Percentiles rank a stretch among this genome's conserved stretches.
These are phyloP conservation scores for Steinernema carpocapsae DNA, from an alignment of 2,888 invertebrate genomes.

Conservation along the genomic window DNA sequence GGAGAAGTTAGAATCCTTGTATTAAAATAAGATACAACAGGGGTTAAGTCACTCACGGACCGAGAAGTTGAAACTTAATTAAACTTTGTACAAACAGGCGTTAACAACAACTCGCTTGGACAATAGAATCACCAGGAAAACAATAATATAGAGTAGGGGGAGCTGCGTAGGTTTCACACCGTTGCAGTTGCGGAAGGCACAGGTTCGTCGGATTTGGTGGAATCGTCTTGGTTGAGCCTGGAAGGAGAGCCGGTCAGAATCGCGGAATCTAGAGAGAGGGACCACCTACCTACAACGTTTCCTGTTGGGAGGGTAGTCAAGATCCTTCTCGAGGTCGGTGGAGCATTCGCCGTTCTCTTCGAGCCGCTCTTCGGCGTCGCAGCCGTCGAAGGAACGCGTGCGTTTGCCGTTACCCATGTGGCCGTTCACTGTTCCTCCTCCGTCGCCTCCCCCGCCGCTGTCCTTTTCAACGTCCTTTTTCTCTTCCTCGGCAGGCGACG, in stretches of 20 bases:
- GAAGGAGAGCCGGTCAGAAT: background rate
- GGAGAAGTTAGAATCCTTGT: constrained; percentile 11
- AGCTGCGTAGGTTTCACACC: constrained; percentile 10
- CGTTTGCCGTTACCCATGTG: constrained; percentile 14
- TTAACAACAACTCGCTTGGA: constrained; percentile 12
- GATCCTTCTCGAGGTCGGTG: constrained; percentile 7
- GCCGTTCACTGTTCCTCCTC: constrained; percentile 42
- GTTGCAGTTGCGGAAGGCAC: constrained; percentile 27
- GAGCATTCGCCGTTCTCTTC: constrained; percentile 1
- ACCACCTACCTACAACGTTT: constrained; percentile 22
- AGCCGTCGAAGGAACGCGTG: constrained; percentile 11
- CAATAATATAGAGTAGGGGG: background rate
- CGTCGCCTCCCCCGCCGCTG: constrained; percentile 34
- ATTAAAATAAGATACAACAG: background rate
- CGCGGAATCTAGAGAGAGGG: background rate
- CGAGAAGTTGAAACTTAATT: background rate
- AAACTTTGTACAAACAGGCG: constrained; percentile 27
- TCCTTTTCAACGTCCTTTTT: constrained; percentile 43
- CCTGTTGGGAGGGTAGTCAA: background rate
- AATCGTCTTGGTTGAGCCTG: constrained; percentile 15
- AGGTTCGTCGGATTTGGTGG: constrained; percentile 10
- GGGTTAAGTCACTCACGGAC: background rate
- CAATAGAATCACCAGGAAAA: constrained; percentile 28
- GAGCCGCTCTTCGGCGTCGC: background rate
- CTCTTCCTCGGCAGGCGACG: constrained; percentile 48